Evolutionary conservation across 2,888 invertebrate species (phyloP).

Genomic region (Camptogramma bilineatum): DNA sequence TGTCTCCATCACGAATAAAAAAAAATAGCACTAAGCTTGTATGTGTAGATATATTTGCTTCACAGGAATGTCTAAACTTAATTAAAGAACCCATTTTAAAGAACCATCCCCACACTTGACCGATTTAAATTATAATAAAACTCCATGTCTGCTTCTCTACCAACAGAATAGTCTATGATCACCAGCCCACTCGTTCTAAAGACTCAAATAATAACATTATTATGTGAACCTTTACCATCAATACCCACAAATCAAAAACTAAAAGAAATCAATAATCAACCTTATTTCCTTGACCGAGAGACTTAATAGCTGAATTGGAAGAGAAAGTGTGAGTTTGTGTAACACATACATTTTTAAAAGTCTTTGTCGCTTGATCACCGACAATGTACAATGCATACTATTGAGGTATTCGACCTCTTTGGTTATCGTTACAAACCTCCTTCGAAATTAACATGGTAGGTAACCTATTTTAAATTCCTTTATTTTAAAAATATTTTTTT

Average conservation of each 20-base stretch:
- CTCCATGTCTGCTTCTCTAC: slow-evolving; percentile 71
- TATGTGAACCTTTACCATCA: slow-evolving; percentile 62
- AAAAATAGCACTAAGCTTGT: no score
- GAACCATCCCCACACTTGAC: slow-evolving; percentile 47
- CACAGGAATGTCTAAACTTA: no score
- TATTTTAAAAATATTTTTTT: no score
- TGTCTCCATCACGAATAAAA: no score
- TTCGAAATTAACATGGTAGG: slow-evolving; percentile 47
- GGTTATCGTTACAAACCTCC: slow-evolving; percentile 55
- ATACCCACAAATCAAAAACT: slow-evolving; percentile 27
- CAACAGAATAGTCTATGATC: slow-evolving; percentile 76
- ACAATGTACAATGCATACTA: slow-evolving; percentile 69
- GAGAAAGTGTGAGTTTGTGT: slow-evolving; percentile 48
- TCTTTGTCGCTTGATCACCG: slow-evolving; percentile 78
- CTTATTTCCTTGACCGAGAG: slow-evolving; percentile 42
- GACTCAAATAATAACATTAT: slow-evolving; percentile 81
- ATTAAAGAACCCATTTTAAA: slow-evolving; percentile 37
- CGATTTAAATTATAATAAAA: slow-evolving; percentile 56
- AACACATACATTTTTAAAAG: slow-evolving; percentile 73
- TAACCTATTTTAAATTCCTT: neutral
- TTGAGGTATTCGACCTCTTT: slow-evolving; percentile 66
- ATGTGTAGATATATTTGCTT: no score
- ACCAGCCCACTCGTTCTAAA: slow-evolving; percentile 72
- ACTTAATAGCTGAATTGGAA: neutral
- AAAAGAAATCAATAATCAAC: slow-evolving; percentile 42